Percentiles rank a stretch among this genome's conserved stretches.
Conservation (phyloP, 2,113 vertebrate genomes). For the Xiphorhynchus elegans region DNA sequence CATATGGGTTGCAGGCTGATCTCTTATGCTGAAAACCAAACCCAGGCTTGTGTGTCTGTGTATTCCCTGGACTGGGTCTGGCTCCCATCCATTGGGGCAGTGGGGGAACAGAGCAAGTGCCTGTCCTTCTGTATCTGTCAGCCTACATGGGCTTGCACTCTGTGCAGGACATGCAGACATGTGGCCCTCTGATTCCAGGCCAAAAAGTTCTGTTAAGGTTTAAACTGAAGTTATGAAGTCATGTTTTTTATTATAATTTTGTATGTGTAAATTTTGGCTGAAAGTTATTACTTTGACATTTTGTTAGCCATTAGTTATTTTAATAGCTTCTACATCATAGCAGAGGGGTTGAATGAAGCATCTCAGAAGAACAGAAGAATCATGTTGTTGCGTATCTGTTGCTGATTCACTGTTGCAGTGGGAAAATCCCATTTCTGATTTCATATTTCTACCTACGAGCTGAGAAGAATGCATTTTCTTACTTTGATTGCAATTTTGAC, state of each 20-base stretch:
- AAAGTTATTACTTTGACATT: neutral
- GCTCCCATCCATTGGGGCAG: neutral
- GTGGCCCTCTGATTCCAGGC: neutral
- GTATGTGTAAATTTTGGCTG: neutral
- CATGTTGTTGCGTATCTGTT: neutral
- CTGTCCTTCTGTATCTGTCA: neutral
- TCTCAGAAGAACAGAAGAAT: neutral
- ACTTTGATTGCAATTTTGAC: neutral
- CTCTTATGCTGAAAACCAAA: neutral
- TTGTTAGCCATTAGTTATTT: neutral
- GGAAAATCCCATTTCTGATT: conserved; percentile 12
- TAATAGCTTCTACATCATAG: neutral
- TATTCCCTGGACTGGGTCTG: neutral
- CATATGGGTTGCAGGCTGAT: neutral
- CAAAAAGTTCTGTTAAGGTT: neutral
- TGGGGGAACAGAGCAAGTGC: neutral
- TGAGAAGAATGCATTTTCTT: neutral
- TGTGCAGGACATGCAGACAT: neutral
- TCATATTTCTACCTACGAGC: neutral
- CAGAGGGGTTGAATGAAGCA: neutral
- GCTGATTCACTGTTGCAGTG: neutral
- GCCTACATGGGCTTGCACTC: accelerated
- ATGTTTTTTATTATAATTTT: neutral
- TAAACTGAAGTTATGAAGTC: neutral
- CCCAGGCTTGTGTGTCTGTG: neutral